Evolutionary conservation across 1,140 invertebrate species (phyloP).

Genomic region (Drosophila takahashii): DNA sequence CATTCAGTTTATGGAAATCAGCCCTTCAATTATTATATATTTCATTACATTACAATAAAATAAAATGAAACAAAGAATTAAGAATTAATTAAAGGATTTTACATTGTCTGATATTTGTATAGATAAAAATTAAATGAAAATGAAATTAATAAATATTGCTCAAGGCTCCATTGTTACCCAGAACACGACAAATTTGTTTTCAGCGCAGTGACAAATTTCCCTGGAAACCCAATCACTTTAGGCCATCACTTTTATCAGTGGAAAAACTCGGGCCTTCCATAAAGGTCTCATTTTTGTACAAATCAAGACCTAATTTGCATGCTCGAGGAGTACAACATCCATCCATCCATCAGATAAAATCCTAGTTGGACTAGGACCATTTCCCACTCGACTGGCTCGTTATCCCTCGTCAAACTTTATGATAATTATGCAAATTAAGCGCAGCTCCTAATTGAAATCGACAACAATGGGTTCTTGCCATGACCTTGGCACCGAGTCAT

Average conservation of each 20-base stretch:
- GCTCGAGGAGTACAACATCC: slow-evolving; percentile 22
- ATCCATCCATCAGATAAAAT: slow-evolving; percentile 46
- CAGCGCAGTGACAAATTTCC: background rate
- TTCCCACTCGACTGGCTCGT: slow-evolving; percentile 52
- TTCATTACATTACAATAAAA: no score
- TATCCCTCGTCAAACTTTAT: slow-evolving; percentile 77
- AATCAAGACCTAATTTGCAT: slow-evolving; percentile 34
- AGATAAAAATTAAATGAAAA: no score
- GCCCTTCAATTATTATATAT: no score
- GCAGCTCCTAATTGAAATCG: slow-evolving; percentile 74
- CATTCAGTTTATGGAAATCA: no score
- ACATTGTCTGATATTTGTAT: no score
- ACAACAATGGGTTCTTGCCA: slow-evolving; percentile 47
- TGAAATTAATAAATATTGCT: no score
- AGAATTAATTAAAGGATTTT: no score
- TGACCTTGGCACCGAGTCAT: slow-evolving; percentile 74
- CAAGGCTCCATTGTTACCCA: no score
- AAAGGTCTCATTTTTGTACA: slow-evolving; percentile 6
- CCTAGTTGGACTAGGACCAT: slow-evolving; percentile 25
- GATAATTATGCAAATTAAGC: slow-evolving; percentile 75
- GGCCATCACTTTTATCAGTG: background rate
- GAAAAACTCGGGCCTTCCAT: background rate
- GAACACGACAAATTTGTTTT: background rate
- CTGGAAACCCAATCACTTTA: background rate
- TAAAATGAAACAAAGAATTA: no score